Evolutionary conservation across 2,888 invertebrate species (phyloP), one percentile per base, ranked within the genome.

Genomic region (Patella depressa): DNA sequence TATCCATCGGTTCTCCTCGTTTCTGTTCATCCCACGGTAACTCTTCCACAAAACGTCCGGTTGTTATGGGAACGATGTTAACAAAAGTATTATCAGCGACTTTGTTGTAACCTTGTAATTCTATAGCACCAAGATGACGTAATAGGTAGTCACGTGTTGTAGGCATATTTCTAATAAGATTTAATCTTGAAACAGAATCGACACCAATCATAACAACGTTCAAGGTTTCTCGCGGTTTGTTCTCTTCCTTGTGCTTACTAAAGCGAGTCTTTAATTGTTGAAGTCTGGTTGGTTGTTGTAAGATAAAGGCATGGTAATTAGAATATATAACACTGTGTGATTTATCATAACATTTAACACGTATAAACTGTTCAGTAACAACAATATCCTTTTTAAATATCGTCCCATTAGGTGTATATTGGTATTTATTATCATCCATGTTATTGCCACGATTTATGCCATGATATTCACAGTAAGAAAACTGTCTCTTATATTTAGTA

Each of bases 1-100:
- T 24, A 69, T 83, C 81, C 29, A 82, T 79, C 5, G 73, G 75
- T 2, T 53, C 53, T 19, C 53, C 71, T 1, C n/a, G 65, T 19
- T 57, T 73, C 53, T 76, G 74, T 55, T 78, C 72, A 53, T 78
- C 55, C 69, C 76, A 76, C 0, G 79, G 75, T 3, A 78, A 54
- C 14, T 83, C 83, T 14, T 73, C 74, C 19, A 76, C 45, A 57
- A 72, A 80, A 34, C 74, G 78, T 3, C 83, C 83, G 3, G 72
- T 94, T 14, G 97, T 91, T 76, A 96, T 93, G 0, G 97, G 95
- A 11, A 96, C 94, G 79, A 98, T 90, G 91, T 98, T 98, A 0
- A 97, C 96, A 90, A 96, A 97, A 0, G 97, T 97, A 90, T 98
- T 98, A 91, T 98, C 97, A 3, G 95, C 98, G 11, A 98, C 95